These are phyloP conservation scores for Periparus ater DNA, from an alignment of 2,797 vertebrate species.

Conservation along the genomic window DNA sequence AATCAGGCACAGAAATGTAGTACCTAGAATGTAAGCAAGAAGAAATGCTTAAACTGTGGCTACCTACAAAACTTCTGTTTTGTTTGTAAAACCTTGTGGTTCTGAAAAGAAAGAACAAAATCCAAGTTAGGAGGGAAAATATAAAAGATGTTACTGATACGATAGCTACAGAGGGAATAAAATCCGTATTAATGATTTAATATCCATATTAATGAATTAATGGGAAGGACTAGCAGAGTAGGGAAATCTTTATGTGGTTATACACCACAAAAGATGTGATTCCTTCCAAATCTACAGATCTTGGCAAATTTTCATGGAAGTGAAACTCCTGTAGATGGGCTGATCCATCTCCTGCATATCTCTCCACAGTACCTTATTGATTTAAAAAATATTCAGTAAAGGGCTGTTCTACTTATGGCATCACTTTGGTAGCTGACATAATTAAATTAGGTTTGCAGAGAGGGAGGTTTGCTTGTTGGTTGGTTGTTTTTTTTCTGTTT, in stretches of 20 bases:
- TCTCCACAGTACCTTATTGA: not conserved
- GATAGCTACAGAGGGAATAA: not conserved
- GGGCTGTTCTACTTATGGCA: not conserved
- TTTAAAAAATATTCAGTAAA: not conserved
- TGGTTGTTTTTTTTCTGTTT: accelerated
- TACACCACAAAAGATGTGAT: not conserved
- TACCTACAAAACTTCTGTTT: not conserved
- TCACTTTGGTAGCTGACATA: not conserved
- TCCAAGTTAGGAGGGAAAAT: not conserved
- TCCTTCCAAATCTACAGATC: not conserved
- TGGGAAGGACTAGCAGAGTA: not conserved
- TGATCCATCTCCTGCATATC: not conserved
- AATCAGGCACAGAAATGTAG: not conserved
- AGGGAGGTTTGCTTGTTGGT: accelerated
- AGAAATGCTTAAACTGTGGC: not conserved
- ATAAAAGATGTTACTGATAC: not conserved
- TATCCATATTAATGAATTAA: not conserved
- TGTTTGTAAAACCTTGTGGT: not conserved
- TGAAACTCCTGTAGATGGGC: not conserved
- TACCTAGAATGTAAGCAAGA: not conserved
- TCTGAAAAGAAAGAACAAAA: not conserved
- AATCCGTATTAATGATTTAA: not conserved
- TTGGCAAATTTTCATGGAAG: not conserved
- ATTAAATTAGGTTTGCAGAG: not conserved
- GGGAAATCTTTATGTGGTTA: not conserved